phyloP scores from a whole-genome alignment of 2,797 vertebrate species.

The Pseudotriccus pelzelni region DNA sequence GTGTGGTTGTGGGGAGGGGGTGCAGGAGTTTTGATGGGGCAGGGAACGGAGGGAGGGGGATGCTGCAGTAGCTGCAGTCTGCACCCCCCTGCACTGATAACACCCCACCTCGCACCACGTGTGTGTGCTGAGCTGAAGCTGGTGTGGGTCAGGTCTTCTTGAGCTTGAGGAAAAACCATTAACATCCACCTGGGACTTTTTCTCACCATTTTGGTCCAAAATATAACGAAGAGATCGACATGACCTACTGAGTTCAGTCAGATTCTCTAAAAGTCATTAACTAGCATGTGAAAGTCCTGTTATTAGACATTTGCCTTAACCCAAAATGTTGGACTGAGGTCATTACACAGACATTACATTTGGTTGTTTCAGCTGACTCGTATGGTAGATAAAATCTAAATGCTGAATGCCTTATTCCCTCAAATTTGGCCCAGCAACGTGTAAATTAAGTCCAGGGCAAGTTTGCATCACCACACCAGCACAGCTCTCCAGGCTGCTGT shows the following conservation, averaged over 20 bases:
- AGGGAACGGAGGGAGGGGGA: neutral
- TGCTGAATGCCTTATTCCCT: neutral
- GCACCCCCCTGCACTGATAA: accelerated
- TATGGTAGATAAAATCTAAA: neutral
- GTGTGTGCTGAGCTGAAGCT: neutral
- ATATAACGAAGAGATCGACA: neutral
- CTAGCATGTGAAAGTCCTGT: neutral
- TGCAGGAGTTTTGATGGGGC: neutral
- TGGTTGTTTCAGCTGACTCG: neutral
- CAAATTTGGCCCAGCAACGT: neutral
- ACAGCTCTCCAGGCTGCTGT: neutral
- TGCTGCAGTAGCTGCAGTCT: neutral
- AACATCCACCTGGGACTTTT: neutral
- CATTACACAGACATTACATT: neutral
- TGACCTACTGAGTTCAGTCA: neutral
- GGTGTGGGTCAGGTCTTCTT: neutral
- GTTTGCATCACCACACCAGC: neutral
- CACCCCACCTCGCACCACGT: accelerated
- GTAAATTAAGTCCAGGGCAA: neutral
- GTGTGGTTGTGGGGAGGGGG: neutral
- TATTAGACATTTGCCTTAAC: neutral
- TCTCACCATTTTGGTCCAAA: neutral
- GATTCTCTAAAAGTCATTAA: neutral
- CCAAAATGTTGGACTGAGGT: neutral
- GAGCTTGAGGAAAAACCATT: neutral